These are phyloP conservation scores for Ommatoiulus sabulosus DNA, from an alignment of 2,888 invertebrate genomes.

Conservation along the genomic window DNA sequence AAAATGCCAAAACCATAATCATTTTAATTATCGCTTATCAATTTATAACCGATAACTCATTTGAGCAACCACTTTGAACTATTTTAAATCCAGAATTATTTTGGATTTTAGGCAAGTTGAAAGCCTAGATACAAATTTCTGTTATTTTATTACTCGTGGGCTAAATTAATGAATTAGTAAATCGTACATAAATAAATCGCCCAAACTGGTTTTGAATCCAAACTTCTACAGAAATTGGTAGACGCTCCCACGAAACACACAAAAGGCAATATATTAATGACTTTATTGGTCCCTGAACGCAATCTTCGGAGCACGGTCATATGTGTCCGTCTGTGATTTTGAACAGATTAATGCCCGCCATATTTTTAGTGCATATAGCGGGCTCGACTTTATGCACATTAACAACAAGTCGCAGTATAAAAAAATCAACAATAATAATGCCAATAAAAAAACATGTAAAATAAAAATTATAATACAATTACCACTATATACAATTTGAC, in stretches of 20 bases:
- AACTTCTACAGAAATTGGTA: background rate
- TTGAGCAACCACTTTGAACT: background rate
- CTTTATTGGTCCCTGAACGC: slow-evolving; percentile 47
- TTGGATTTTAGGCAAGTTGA: too few species aligned
- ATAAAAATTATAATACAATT: slow-evolving; percentile 26
- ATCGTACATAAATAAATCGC: background rate
- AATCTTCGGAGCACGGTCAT: slow-evolving; percentile 13
- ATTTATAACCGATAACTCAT: too few species aligned
- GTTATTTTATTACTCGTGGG: too few species aligned
- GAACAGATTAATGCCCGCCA: background rate
- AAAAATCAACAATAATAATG: slow-evolving; percentile 29
- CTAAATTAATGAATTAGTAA: background rate
- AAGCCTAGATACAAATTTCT: too few species aligned
- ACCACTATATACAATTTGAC: slow-evolving; percentile 35
- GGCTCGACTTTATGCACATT: slow-evolving; percentile 27
- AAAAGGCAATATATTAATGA: slow-evolving; percentile 47
- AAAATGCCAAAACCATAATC: too few species aligned
- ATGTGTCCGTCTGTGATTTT: background rate
- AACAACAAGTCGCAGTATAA: slow-evolving; percentile 16
- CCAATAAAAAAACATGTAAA: slow-evolving; percentile 37
- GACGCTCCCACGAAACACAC: slow-evolving; percentile 35
- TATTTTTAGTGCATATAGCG: background rate
- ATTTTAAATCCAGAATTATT: background rate
- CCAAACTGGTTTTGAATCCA: background rate
- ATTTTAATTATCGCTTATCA: too few species aligned